phyloP scores from a whole-genome alignment of 2,797 vertebrate genomes.

The Spinibarbus caldwelli region DNA sequence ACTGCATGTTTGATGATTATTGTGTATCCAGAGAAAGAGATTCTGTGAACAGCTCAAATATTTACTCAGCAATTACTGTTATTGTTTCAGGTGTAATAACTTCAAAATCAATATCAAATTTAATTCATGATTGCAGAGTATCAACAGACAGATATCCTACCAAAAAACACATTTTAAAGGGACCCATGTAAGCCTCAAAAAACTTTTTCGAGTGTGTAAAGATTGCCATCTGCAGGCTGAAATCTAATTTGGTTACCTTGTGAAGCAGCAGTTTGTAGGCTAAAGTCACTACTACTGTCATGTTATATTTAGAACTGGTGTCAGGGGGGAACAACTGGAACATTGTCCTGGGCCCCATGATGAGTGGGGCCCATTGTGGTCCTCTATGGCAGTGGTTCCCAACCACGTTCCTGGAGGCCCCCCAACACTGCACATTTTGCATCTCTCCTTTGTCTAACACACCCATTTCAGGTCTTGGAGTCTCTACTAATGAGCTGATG shows the following conservation, averaged over 20 bases:
- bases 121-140: background rate
- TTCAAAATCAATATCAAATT: background rate
- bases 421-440: no score
- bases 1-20: background rate
- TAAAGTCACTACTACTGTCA: background rate
- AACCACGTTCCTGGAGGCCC: no score
- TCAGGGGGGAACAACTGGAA: no score
- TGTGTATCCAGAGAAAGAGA: background rate
- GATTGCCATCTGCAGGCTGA: slow-evolving; percentile 46
- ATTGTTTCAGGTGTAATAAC: background rate
- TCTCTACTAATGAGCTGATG: no score
- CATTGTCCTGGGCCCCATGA: background rate
- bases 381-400: no score
- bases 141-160: slow-evolving; percentile 25
- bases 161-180: background rate
- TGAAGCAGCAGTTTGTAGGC: background rate
- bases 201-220: slow-evolving; percentile 3
- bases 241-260: background rate
- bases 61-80: background rate
- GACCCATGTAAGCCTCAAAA: background rate
- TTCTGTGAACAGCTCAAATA: background rate
- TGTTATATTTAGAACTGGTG: background rate
- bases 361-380: background rate
- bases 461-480: no score
- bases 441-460: no score